phyloP scores from a whole-genome alignment of 2,888 invertebrate genomes.

The Merodon equestris region DNA sequence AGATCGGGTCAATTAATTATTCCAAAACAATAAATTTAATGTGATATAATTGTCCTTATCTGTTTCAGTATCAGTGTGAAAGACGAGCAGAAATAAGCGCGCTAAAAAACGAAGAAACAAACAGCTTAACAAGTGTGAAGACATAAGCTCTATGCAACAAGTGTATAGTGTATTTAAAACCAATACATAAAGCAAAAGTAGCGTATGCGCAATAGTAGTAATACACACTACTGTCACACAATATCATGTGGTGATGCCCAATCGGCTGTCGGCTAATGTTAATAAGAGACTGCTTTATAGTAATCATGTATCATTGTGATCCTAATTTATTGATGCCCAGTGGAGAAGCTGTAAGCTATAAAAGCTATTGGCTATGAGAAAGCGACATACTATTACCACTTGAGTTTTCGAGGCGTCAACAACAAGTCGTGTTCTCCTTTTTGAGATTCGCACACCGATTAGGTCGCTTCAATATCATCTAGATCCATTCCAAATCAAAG shows the following conservation, averaged over 20 bases:
- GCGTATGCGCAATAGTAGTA: no score
- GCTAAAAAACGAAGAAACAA: no score
- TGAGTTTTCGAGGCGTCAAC: conserved; percentile 49
- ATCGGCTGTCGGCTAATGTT: conserved; percentile 35
- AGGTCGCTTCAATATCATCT: conserved; percentile 2
- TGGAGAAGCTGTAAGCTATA: conserved; percentile 26
- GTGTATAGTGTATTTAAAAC: conserved; percentile 5
- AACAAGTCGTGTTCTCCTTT: background rate
- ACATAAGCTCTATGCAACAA: no score
- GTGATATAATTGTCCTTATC: conserved; percentile 24
- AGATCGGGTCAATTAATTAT: no score
- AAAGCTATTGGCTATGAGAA: conserved; percentile 35
- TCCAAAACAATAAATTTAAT: no score
- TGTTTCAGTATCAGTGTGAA: background rate
- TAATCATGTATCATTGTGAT: conserved; percentile 35
- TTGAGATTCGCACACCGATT: conserved; percentile 3
- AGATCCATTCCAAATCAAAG: background rate
- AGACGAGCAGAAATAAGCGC: background rate
- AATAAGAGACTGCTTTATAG: conserved; percentile 41
- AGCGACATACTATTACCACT: conserved; percentile 47
- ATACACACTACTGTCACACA: conserved; percentile 33
- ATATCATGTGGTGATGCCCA: conserved; percentile 28
- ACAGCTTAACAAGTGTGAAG: no score
- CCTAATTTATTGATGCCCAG: conserved; percentile 56
- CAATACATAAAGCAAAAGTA: conserved; percentile 18